Conservation (phyloP, 2,113 vertebrate genomes). For the Eurypyga helias region DNA sequence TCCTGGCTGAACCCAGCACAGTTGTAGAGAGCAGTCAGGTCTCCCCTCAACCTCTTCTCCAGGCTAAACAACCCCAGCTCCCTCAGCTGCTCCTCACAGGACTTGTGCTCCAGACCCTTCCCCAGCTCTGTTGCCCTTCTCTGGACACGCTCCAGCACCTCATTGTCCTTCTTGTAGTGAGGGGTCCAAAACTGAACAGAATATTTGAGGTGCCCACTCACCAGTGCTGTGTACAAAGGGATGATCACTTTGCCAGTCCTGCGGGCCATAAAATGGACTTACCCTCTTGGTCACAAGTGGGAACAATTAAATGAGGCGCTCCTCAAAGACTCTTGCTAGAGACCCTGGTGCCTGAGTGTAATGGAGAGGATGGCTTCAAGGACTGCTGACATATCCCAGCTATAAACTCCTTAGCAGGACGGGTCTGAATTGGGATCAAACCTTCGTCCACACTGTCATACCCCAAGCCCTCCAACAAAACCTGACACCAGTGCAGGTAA, state of each 20-base stretch:
- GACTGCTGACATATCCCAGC: neutral
- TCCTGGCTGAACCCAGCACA: too few relatives aligned
- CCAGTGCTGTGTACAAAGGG: too few relatives aligned
- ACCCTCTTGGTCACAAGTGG: neutral
- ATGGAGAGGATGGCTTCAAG: neutral
- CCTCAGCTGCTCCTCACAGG: too few relatives aligned
- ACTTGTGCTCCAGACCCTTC: too few relatives aligned
- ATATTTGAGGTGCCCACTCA: rapidly evolving
- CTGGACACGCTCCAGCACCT: too few relatives aligned
- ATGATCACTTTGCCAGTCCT: neutral
- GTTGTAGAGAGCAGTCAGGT: too few relatives aligned
- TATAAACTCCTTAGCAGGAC: neutral
- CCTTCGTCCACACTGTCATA: neutral
- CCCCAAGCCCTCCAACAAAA: neutral
- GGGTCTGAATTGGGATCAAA: neutral
- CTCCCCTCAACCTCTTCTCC: too few relatives aligned
- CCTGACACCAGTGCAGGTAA: neutral
- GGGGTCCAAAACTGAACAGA: too few relatives aligned
- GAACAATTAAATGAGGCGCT: neutral
- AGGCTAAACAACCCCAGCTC: too few relatives aligned
- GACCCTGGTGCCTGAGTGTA: neutral
- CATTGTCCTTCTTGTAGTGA: too few relatives aligned
- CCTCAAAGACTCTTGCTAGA: neutral
- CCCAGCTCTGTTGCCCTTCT: too few relatives aligned
- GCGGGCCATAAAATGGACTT: neutral